Evolutionary conservation across 2,888 invertebrate genomes (phyloP).

Genomic region (Diadegma fenestrale): DNA sequence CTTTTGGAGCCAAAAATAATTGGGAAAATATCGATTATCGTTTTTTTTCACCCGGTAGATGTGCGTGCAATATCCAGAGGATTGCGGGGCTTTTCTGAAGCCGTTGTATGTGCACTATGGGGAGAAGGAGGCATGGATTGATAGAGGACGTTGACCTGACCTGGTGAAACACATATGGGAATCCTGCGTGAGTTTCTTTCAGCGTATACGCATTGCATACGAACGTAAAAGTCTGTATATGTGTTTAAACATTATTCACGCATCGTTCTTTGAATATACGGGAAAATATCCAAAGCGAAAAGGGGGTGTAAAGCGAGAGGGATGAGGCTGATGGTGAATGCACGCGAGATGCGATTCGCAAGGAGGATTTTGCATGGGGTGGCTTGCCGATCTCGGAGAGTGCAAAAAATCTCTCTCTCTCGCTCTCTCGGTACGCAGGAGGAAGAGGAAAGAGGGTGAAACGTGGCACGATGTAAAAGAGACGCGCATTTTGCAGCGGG

Average conservation of each 20-base stretch:
- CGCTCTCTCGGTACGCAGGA: constrained; percentile 14
- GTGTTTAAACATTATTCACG: constrained; percentile 35
- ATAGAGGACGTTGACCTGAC: constrained; percentile 84
- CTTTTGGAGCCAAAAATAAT: no score
- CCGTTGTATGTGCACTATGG: constrained; percentile 29
- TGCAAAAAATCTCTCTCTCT: constrained; percentile 63
- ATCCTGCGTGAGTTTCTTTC: constrained; percentile 62
- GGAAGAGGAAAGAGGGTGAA: neutral
- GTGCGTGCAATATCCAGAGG: constrained; percentile 78
- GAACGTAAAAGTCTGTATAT: constrained; percentile 25
- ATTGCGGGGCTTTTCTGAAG: constrained; percentile 72
- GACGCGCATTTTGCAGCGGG: neutral
- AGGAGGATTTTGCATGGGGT: constrained; percentile 79
- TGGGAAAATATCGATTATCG: neutral
- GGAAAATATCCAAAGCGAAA: constrained; percentile 33
- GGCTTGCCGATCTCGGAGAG: constrained; percentile 60
- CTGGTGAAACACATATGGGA: constrained; percentile 83
- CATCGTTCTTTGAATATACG: constrained; percentile 44
- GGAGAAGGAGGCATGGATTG: constrained; percentile 65
- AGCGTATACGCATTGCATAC: neutral
- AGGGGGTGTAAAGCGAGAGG: constrained; percentile 42
- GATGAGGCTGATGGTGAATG: constrained; percentile 71
- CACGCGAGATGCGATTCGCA: constrained; percentile 77
- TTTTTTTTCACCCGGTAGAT: constrained; percentile 40
- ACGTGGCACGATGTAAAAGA: neutral